Percentiles rank a stretch among this genome's conserved stretches.
These are phyloP conservation scores for Oscheius sp. DNA, from an alignment of 2,888 invertebrate genomes.

Conservation along the genomic window DNA sequence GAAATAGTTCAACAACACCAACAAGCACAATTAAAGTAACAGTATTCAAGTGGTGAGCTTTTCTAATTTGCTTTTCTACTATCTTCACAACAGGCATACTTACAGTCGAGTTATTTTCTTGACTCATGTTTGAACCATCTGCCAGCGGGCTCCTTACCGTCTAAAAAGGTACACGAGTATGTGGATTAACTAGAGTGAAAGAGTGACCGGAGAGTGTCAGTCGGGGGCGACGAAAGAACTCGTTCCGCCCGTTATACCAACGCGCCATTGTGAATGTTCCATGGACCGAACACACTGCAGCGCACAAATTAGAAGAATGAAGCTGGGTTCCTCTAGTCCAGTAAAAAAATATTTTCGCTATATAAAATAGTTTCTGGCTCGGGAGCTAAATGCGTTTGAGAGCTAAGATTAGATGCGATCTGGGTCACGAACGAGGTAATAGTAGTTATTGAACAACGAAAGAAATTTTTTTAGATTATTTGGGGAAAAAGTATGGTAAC, in stretches of 20 bases:
- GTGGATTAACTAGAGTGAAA: constrained; percentile 1
- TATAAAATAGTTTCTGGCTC: too few relatives aligned
- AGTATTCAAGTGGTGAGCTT: constrained; percentile 9
- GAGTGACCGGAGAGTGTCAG: constrained; percentile 3
- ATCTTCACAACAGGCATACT: constrained; percentile 24
- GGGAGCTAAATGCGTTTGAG: not conserved
- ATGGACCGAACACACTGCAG: constrained; percentile 29
- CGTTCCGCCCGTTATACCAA: constrained; percentile 28
- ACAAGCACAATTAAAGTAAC: constrained; percentile 18
- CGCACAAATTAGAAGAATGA: constrained; percentile 31
- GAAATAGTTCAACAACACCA: constrained; percentile 14
- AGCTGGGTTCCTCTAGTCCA: too few relatives aligned
- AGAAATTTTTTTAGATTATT: not conserved
- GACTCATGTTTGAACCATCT: constrained; percentile 26
- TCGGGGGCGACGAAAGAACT: constrained; percentile 6
- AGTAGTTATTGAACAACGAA: not conserved
- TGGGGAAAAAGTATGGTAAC: not conserved
- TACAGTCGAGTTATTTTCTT: constrained; percentile 26
- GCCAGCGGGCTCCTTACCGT: constrained; percentile 16
- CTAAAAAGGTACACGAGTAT: constrained; percentile 9
- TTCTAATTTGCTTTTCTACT: constrained; percentile 17
- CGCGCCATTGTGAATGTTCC: constrained; percentile 35
- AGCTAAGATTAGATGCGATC: constrained; percentile 8
- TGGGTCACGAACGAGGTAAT: not conserved
- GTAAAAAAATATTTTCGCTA: too few relatives aligned